Percentiles rank a stretch among this genome's conserved stretches.
Conservation (phyloP, 2,888 invertebrate genomes). For the Eilema sororculum region DNA sequence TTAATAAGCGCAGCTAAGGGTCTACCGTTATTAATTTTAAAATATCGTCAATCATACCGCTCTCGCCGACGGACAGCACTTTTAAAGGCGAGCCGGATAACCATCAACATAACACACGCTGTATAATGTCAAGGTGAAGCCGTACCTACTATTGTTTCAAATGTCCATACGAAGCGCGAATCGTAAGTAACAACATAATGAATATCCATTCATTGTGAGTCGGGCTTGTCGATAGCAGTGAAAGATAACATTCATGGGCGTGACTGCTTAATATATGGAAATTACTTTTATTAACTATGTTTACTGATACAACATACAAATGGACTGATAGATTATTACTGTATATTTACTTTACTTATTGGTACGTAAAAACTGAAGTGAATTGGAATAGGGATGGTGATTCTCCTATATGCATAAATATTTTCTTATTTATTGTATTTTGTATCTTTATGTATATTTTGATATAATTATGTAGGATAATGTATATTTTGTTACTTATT, state of each 20-base stretch:
- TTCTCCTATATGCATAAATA: no score
- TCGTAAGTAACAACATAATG: slow-evolving; percentile 42
- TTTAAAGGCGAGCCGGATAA: slow-evolving; percentile 47
- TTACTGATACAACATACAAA: slow-evolving; percentile 5
- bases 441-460: no score
- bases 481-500: no score
- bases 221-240: slow-evolving; percentile 38
- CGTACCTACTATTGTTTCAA: slow-evolving; percentile 55
- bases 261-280: slow-evolving; percentile 28
- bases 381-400: no score
- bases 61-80: slow-evolving; percentile 30
- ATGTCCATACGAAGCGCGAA: slow-evolving; percentile 44
- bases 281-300: slow-evolving; percentile 16
- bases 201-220: slow-evolving; percentile 47
- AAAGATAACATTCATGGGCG: slow-evolving; percentile 47
- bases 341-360: neutral
- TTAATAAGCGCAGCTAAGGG: neutral
- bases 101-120: slow-evolving; percentile 46
- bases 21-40: neutral
- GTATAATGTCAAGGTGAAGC: slow-evolving; percentile 63
- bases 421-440: no score
- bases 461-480: no score
- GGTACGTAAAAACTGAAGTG: no score
- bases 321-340: neutral
- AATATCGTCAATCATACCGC: slow-evolving; percentile 36